These are phyloP conservation scores for Griposia aprilina DNA, from an alignment of 2,888 invertebrate species.

Conservation along the genomic window DNA sequence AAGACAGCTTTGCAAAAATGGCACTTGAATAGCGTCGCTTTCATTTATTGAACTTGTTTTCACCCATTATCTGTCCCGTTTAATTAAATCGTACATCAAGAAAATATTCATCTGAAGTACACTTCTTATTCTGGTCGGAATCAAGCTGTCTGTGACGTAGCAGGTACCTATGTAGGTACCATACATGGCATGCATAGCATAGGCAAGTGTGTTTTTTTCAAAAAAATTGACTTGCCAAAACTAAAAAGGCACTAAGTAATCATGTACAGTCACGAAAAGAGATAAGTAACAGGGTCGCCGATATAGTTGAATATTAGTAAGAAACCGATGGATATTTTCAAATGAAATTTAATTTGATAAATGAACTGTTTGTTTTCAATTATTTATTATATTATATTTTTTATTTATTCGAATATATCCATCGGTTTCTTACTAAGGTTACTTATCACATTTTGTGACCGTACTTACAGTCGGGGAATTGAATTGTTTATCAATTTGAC, in stretches of 20 bases:
- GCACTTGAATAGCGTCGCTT: constrained; percentile 16
- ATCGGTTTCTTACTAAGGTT: too few species aligned
- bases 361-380: too few species aligned
- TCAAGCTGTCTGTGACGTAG: background rate
- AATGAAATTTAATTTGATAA: too few species aligned
- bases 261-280: too few species aligned
- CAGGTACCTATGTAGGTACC: background rate
- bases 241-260: background rate
- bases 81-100: constrained; percentile 7
- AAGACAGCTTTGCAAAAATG: constrained; percentile 22
- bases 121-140: background rate
- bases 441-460: too few species aligned
- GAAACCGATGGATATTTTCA: too few species aligned
- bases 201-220: background rate
- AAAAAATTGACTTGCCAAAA: background rate
- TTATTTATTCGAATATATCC: too few species aligned
- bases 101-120: background rate
- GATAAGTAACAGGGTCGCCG: too few species aligned
- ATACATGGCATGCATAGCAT: background rate
- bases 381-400: too few species aligned
- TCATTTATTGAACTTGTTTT: constrained; percentile 28
- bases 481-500: background rate
- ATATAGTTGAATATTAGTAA: too few species aligned
- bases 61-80: constrained; percentile 5
- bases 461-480: background rate